Evolutionary conservation across 2,888 invertebrate genomes (phyloP).

Genomic region (Oligia fasciuncula): DNA sequence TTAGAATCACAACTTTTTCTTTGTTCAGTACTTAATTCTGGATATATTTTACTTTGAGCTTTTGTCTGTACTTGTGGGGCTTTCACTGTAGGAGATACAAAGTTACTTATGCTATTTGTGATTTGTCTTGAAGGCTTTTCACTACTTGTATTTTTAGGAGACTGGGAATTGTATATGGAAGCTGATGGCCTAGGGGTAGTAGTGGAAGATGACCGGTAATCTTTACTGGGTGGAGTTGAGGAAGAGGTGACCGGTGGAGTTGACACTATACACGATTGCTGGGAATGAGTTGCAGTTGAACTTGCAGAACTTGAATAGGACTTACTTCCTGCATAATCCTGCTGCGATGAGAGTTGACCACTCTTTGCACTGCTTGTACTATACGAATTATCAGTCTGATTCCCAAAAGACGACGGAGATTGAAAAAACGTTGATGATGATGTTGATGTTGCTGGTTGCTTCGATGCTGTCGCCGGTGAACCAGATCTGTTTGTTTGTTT

Average conservation of each 20-base stretch:
- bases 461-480: conserved; percentile 88
- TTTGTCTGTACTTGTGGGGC: conserved; percentile 92
- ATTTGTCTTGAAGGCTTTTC: conserved; percentile 82
- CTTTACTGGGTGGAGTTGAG: conserved; percentile 89
- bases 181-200: conserved; percentile 85
- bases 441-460: conserved; percentile 88
- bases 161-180: conserved; percentile 84
- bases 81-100: conserved; percentile 89
- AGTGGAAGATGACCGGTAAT: conserved; percentile 91
- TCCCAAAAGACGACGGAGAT: conserved; percentile 90
- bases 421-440: conserved; percentile 91
- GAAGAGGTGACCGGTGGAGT: conserved; percentile 90
- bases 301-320: conserved; percentile 90
- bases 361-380: conserved; percentile 89
- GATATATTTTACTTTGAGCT: conserved; percentile 94
- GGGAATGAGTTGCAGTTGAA: conserved; percentile 89
- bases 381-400: conserved; percentile 90
- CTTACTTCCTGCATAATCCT: conserved; percentile 90
- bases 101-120: conserved; percentile 84
- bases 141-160: conserved; percentile 81
- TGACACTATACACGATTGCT: conserved; percentile 93
- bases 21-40: conserved; percentile 90
- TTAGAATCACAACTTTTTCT: conserved; percentile 90
- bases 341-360: conserved; percentile 88
- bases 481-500: conserved; percentile 90